These are phyloP conservation scores for Sebastes hubbsi DNA, from an alignment of 2,797 vertebrate genomes.

Conservation along the genomic window DNA sequence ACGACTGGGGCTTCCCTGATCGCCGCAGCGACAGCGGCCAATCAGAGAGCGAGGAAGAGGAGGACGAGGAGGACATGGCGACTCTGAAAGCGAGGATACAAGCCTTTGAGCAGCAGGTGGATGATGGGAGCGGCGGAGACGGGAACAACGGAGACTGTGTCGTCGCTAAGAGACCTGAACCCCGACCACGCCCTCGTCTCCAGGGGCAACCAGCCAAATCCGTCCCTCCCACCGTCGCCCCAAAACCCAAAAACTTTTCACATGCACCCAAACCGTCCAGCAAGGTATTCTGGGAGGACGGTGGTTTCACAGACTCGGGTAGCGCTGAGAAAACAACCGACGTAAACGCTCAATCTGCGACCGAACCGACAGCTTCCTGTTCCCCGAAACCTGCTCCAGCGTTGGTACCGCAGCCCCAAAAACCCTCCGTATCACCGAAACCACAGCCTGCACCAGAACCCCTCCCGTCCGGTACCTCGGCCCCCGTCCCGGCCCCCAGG, in stretches of 20 bases:
- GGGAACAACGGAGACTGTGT: not conserved
- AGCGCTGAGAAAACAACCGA: not conserved
- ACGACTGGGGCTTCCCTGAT: slow-evolving; percentile 70
- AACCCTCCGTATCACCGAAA: slow-evolving; percentile 34
- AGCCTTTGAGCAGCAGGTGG: slow-evolving; percentile 83
- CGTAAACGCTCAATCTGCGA: slow-evolving; percentile 1
- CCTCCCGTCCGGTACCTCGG: not conserved
- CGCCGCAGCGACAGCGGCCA: slow-evolving; percentile 54
- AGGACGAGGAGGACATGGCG: slow-evolving; percentile 62
- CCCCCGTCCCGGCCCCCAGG: slow-evolving; percentile 57
- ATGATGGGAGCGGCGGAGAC: slow-evolving; percentile 67
- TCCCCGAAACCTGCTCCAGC: not conserved
- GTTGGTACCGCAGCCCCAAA: slow-evolving; percentile 19
- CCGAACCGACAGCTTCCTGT: not conserved
- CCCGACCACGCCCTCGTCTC: slow-evolving; percentile 84
- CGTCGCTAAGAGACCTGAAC: slow-evolving; percentile 84
- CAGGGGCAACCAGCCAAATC: slow-evolving; percentile 77
- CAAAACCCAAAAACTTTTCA: slow-evolving; percentile 72
- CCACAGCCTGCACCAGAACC: slow-evolving; percentile 4
- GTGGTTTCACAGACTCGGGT: slow-evolving; percentile 16
- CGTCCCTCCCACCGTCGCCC: slow-evolving; percentile 61
- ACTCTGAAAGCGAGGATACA: slow-evolving; percentile 87
- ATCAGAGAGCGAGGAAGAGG: slow-evolving; percentile 55
- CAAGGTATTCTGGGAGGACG: slow-evolving; percentile 83
- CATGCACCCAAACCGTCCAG: slow-evolving; percentile 81